A percentile compares a stretch with the other conserved stretches of the same genome.
Conservation (phyloP, 2,113 vertebrate species). For the Labrus mixtus region DNA sequence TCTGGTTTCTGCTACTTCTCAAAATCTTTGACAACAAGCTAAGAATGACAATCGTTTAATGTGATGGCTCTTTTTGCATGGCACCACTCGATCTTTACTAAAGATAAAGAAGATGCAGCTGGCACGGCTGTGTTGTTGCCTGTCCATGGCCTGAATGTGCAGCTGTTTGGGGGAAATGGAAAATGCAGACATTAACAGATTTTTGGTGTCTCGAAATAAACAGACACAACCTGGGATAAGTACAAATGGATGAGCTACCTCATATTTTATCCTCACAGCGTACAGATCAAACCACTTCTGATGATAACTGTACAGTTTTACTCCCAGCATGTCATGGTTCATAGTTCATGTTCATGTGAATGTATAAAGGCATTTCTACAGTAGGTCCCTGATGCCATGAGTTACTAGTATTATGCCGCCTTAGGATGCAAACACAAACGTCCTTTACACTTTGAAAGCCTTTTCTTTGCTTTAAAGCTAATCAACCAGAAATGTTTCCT, state of each 20-base stretch:
- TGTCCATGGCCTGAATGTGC: constrained; percentile 40
- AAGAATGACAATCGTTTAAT: constrained; percentile 61
- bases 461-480: constrained; percentile 63
- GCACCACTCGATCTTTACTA: constrained; percentile 12
- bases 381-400: constrained; percentile 35
- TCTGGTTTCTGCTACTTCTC: constrained; percentile 4
- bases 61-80: constrained; percentile 39
- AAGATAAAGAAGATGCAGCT: constrained; percentile 1
- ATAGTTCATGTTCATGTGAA: constrained; percentile 55
- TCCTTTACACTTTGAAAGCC: constrained; percentile 44
- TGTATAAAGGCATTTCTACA: constrained; percentile 57
- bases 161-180: constrained; percentile 16
- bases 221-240: constrained; percentile 14
- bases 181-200: constrained; percentile 2
- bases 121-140: background rate
- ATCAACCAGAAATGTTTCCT: constrained; percentile 44
- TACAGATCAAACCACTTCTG: constrained; percentile 46
- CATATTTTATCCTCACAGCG: constrained; percentile 55
- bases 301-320: constrained; percentile 45
- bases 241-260: constrained; percentile 73
- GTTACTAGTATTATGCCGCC: constrained; percentile 44
- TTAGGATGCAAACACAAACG: constrained; percentile 46
- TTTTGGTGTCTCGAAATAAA: constrained; percentile 30
- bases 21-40: constrained; percentile 32
- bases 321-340: constrained; percentile 46